These are phyloP conservation scores for Proterorhinus semilunaris DNA, from an alignment of 2,113 vertebrate genomes.

Conservation along the genomic window DNA sequence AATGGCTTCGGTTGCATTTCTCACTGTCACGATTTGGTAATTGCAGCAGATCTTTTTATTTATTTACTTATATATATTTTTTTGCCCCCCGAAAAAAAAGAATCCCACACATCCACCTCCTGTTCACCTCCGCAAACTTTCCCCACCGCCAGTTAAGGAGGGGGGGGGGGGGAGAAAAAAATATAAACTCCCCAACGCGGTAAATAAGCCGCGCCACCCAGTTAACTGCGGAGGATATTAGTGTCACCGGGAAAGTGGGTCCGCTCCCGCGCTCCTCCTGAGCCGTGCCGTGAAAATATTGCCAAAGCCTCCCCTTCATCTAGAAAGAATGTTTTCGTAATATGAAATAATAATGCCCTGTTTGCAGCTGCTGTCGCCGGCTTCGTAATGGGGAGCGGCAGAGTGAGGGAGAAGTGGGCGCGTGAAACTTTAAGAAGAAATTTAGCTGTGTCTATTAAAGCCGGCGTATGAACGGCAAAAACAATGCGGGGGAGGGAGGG, in stretches of 20 bases:
- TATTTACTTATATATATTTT: no score
- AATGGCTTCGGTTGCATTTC: background rate
- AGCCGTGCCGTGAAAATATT: conserved; percentile 48
- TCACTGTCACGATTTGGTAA: background rate
- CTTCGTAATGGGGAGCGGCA: conserved; percentile 58
- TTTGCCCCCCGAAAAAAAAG: background rate
- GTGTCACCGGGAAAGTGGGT: conserved; percentile 44
- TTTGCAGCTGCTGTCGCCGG: conserved; percentile 61
- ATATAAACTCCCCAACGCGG: conserved; percentile 16
- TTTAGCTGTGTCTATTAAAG: conserved; percentile 73
- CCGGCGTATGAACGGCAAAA: conserved; percentile 54
- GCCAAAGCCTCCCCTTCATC: conserved; percentile 43
- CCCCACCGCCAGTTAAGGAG: conserved; percentile 8
- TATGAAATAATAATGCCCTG: conserved; percentile 76
- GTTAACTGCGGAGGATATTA: conserved; percentile 38
- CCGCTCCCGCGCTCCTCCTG: conserved; percentile 45
- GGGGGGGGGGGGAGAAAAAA: no score
- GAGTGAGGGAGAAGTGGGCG: conserved; percentile 48
- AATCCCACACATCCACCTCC: conserved; percentile 26
- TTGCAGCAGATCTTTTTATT: background rate
- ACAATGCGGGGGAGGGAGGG: background rate
- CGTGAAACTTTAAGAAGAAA: conserved; percentile 78
- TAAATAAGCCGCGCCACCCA: conserved; percentile 39
- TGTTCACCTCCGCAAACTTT: conserved; percentile 36
- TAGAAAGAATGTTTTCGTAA: conserved; percentile 60